Percentiles rank a stretch among this genome's conserved stretches.
Evolutionary conservation across 2,888 invertebrate species (phyloP).

Genomic region (Plebejus anna): DNA sequence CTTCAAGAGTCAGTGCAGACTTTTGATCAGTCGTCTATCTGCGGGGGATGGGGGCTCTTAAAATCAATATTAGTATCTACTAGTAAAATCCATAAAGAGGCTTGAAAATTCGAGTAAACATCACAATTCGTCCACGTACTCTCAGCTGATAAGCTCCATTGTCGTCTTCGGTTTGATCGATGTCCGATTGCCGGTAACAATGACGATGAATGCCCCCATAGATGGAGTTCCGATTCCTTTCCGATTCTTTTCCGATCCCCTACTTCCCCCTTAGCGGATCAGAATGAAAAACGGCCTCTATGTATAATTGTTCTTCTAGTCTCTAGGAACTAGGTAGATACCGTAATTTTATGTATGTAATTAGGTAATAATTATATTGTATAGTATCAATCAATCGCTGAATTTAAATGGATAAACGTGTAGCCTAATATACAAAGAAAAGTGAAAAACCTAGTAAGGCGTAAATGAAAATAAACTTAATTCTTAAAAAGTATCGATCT

Average conservation of each 20-base stretch:
- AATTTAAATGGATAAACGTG: too few relatives aligned
- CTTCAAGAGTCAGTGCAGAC: too few relatives aligned
- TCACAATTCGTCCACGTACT: conserved; percentile 44
- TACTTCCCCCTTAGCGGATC: conserved; percentile 36
- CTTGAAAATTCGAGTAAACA: not conserved
- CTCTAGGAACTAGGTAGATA: not conserved
- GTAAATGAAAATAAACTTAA: too few relatives aligned
- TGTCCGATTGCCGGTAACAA: conserved; percentile 61
- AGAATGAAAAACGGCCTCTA: conserved; percentile 2
- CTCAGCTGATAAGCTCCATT: conserved; percentile 56
- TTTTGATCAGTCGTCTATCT: too few relatives aligned
- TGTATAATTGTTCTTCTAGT: not conserved
- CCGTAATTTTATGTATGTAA: not conserved
- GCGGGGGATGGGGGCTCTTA: too few relatives aligned
- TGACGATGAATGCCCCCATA: conserved; percentile 60
- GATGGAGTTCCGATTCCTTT: conserved; percentile 53
- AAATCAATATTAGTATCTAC: not conserved
- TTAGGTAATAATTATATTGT: too few relatives aligned
- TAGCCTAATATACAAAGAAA: too few relatives aligned
- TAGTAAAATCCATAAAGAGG: not conserved
- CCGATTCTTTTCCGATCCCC: conserved; percentile 43
- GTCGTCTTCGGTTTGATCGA: conserved; percentile 56
- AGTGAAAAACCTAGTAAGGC: too few relatives aligned
- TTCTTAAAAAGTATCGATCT: too few relatives aligned
- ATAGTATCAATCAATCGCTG: too few relatives aligned